A percentile compares a stretch with the other conserved stretches of the same genome.
These are phyloP conservation scores for Semnornis frantzii DNA, from an alignment of 2,113 vertebrate genomes.

Conservation along the genomic window DNA sequence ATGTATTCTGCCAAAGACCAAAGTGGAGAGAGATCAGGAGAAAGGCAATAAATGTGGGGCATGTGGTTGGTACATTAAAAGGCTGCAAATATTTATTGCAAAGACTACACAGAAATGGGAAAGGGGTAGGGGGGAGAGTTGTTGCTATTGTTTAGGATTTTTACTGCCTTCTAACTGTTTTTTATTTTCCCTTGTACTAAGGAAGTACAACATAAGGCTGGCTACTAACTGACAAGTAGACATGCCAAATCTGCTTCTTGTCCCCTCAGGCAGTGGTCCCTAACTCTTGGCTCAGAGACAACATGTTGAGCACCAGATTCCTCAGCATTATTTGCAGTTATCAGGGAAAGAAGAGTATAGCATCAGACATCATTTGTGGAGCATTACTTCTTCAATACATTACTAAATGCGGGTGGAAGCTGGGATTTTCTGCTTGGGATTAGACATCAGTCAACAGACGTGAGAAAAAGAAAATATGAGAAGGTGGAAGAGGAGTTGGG, in stretches of 20 bases:
- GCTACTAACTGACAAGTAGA: conserved; percentile 19
- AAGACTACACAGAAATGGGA: not conserved
- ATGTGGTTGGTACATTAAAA: not conserved
- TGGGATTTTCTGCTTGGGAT: not conserved
- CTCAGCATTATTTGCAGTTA: not conserved
- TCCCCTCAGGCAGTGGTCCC: conserved; percentile 48
- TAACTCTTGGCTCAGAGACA: conserved; percentile 11
- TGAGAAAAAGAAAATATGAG: not conserved
- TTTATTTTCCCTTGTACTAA: conserved; percentile 5
- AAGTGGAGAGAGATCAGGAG: not conserved
- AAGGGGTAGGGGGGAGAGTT: not conserved
- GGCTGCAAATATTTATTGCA: not conserved
- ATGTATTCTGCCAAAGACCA: not conserved
- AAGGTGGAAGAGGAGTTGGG: not conserved
- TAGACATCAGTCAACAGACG: not conserved
- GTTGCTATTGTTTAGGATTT: not conserved
- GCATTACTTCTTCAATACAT: not conserved
- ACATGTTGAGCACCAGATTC: conserved; percentile 10
- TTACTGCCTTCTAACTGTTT: not conserved
- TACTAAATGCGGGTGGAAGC: not conserved
- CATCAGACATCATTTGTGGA: not conserved
- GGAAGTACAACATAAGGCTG: conserved; percentile 27
- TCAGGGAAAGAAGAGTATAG: not conserved
- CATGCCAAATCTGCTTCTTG: conserved; percentile 41
- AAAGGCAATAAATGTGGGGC: not conserved